Conservation (phyloP, 2,113 vertebrate genomes). For the Pelobates fuscus region DNA sequence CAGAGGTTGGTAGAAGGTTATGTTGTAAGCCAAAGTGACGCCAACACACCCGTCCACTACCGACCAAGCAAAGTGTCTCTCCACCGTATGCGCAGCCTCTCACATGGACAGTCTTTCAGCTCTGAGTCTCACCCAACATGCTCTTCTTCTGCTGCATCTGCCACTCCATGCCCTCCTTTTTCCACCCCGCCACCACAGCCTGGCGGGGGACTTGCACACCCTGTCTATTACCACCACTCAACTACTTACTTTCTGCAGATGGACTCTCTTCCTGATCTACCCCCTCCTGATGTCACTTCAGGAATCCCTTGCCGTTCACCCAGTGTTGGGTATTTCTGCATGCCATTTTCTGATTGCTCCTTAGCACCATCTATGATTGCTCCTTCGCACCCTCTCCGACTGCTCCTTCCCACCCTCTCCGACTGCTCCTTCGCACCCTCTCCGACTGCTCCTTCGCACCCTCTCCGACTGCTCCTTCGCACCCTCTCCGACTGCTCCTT, state of each 20-base stretch:
- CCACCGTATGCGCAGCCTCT: slow-evolving; percentile 83
- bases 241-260: slow-evolving; percentile 87
- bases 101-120: slow-evolving; percentile 77
- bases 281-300: slow-evolving; percentile 80
- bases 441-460: not conserved
- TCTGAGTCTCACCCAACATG: slow-evolving; percentile 70
- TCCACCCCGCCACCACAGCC: slow-evolving; percentile 56
- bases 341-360: slow-evolving; percentile 15
- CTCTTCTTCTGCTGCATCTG: slow-evolving; percentile 59
- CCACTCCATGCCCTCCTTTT: slow-evolving; percentile 59
- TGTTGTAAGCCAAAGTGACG: slow-evolving; percentile 69
- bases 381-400: not conserved
- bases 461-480: not conserved
- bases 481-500: no score
- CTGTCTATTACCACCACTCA: slow-evolving; percentile 78
- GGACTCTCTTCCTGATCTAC: slow-evolving; percentile 85
- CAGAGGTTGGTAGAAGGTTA: slow-evolving; percentile 98
- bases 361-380: not conserved
- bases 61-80: slow-evolving; percentile 74
- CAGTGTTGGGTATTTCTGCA: slow-evolving; percentile 83
- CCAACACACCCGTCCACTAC: slow-evolving; percentile 63
- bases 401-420: slow-evolving; percentile 25
- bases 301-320: slow-evolving; percentile 69
- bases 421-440: not conserved
- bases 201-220: slow-evolving; percentile 70